Percentiles rank a stretch among this genome's conserved stretches.
phyloP scores from a whole-genome alignment of 2,797 vertebrate genomes.

The Leptodactylus fallax region DNA sequence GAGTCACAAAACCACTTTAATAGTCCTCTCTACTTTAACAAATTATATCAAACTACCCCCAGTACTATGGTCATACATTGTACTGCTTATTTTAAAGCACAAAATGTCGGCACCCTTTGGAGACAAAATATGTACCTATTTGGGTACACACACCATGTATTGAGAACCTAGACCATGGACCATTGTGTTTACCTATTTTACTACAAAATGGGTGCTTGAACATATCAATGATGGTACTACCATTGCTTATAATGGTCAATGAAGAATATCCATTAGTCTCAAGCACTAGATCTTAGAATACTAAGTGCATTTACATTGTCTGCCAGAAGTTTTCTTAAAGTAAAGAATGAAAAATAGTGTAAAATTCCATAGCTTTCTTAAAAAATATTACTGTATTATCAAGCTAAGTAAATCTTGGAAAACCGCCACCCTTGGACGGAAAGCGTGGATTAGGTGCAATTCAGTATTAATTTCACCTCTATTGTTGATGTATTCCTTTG shows the following conservation, averaged over 20 bases:
- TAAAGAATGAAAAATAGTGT: neutral
- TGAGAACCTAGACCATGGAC: no score
- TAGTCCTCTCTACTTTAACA: no score
- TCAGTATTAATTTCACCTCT: constrained; percentile 34
- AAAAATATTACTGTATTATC: constrained; percentile 29
- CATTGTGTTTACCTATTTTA: neutral
- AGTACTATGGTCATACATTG: neutral
- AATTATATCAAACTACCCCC: neutral
- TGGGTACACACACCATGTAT: no score
- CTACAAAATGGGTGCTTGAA: neutral
- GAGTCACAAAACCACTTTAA: no score
- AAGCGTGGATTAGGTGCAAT: constrained; percentile 38
- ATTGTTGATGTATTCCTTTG: constrained; percentile 41
- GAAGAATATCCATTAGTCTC: neutral
- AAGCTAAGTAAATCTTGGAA: constrained; percentile 44
- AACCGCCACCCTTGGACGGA: constrained; percentile 18
- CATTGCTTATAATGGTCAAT: neutral
- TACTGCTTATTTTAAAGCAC: neutral
- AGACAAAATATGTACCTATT: no score
- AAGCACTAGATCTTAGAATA: neutral
- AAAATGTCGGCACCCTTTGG: no score
- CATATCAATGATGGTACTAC: neutral
- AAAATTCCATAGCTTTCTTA: neutral
- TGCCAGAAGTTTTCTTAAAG: neutral
- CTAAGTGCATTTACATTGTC: neutral